phyloP scores from a whole-genome alignment of 2,113 vertebrate species.

The Artemisiospiza belli region DNA sequence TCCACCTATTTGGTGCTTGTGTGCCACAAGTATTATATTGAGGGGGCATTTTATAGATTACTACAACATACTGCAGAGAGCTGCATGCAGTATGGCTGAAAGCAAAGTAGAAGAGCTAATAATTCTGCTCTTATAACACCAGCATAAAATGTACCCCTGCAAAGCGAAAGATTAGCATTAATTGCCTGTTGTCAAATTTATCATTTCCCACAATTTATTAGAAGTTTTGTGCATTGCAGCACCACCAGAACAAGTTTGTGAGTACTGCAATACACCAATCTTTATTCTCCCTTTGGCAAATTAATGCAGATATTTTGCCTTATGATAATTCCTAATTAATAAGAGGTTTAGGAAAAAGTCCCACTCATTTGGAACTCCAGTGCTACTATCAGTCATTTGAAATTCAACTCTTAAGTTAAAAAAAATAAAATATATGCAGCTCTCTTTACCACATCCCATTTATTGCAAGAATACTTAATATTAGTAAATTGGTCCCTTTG shows the following conservation, averaged over 20 bases:
- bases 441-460: conserved; percentile 62
- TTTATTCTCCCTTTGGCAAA: conserved; percentile 56
- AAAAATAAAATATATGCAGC: background rate
- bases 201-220: conserved; percentile 58
- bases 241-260: conserved; percentile 40
- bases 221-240: conserved; percentile 52
- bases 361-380: conserved; percentile 48
- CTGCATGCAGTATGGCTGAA: background rate
- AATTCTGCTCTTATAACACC: conserved; percentile 36
- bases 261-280: conserved; percentile 45
- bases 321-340: conserved; percentile 67
- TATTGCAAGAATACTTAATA: conserved; percentile 69
- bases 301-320: conserved; percentile 56
- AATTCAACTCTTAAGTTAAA: conserved; percentile 58
- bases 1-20: background rate
- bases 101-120: background rate
- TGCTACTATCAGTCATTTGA: conserved; percentile 61
- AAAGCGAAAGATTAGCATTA: conserved; percentile 50
- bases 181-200: conserved; percentile 65
- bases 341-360: conserved; percentile 58
- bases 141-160: conserved; percentile 47
- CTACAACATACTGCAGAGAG: background rate
- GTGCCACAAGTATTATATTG: background rate
- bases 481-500: conserved; percentile 83
- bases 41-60: background rate